Conservation (phyloP, 2,113 vertebrate species). For the Indri indri region DNA sequence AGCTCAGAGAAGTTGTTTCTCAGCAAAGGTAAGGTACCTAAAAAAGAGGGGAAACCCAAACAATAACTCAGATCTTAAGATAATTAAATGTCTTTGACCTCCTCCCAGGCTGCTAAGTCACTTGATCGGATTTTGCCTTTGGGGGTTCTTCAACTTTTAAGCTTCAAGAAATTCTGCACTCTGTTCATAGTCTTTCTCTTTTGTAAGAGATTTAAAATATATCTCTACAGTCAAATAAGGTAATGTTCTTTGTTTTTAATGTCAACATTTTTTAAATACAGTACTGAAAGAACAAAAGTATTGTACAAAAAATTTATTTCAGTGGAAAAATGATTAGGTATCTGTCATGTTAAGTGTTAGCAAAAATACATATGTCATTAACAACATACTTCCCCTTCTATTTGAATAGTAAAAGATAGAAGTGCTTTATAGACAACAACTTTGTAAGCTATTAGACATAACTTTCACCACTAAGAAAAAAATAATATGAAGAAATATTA, state of each 20-base stretch:
- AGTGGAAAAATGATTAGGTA: constrained; percentile 77
- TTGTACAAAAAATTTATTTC: constrained; percentile 72
- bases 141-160: not conserved
- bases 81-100: not conserved
- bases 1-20: not conserved
- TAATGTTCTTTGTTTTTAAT: constrained; percentile 82
- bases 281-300: constrained; percentile 75
- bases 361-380: constrained; percentile 74
- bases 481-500: constrained; percentile 52
- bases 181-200: not conserved
- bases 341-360: constrained; percentile 81
- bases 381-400: constrained; percentile 65
- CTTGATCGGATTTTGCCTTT: not conserved
- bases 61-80: not conserved
- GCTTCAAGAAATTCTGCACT: not conserved
- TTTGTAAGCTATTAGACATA: constrained; percentile 71
- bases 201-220: not conserved
- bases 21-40: not conserved
- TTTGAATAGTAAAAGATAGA: constrained; percentile 68
- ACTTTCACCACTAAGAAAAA: constrained; percentile 62
- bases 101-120: not conserved
- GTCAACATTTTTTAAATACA: constrained; percentile 80
- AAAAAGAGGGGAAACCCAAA: not conserved
- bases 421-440: constrained; percentile 57
- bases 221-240: constrained; percentile 56